These are phyloP conservation scores for Momotus momota DNA, from an alignment of 2,797 vertebrate species.

Conservation along the genomic window DNA sequence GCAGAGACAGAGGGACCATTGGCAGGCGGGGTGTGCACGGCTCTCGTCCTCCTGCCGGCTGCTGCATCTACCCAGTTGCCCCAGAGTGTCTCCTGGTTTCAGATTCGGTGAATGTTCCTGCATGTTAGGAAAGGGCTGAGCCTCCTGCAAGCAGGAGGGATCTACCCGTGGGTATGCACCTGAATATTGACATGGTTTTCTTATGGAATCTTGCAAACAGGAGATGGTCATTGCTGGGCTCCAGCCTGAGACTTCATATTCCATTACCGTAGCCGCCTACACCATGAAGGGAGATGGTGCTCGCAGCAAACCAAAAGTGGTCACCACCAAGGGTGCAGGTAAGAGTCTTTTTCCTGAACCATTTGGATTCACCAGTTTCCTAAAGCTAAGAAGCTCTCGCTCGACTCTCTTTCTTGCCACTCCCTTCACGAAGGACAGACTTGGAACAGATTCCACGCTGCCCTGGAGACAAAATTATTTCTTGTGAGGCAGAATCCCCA, in stretches of 20 bases:
- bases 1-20: background rate
- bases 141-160: background rate
- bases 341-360: background rate
- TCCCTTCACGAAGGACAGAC: background rate
- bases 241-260: conserved; percentile 95
- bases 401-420: background rate
- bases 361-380: rapidly evolving
- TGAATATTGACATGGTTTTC: background rate
- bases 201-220: conserved; percentile 73
- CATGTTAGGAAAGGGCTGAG: background rate
- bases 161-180: background rate
- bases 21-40: background rate
- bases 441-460: background rate
- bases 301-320: conserved; percentile 95
- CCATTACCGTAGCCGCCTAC: conserved; percentile 97
- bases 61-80: background rate
- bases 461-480: background rate
- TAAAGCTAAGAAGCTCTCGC: background rate
- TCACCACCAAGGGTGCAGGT: conserved; percentile 96
- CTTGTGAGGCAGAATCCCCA: background rate
- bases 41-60: background rate
- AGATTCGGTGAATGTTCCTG: background rate
- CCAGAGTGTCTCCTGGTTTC: background rate
- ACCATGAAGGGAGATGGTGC: conserved; percentile 98
- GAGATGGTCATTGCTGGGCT: conserved; percentile 95